phyloP scores from a whole-genome alignment of 2,797 vertebrate genomes.

The Rallus crepitans region DNA sequence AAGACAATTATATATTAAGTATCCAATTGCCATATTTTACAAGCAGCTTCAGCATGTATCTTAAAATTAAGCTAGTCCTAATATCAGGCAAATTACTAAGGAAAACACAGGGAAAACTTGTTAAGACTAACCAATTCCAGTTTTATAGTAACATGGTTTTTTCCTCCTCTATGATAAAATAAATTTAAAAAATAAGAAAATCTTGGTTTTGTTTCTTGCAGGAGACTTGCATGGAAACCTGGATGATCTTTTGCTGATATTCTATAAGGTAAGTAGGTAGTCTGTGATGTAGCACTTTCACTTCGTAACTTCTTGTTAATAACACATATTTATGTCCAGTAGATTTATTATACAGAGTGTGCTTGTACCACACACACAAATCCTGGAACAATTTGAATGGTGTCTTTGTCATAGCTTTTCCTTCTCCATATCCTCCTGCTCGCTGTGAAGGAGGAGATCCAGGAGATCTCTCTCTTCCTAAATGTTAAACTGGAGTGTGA shows the following conservation, averaged over 20 bases:
- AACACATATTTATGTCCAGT: neutral
- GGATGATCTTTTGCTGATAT: conserved; percentile 95
- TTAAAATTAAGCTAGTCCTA: neutral
- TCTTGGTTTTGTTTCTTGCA: conserved; percentile 63
- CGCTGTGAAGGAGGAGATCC: neutral
- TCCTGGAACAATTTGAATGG: neutral
- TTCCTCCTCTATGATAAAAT: neutral
- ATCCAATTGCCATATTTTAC: neutral
- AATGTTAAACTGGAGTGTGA: neutral
- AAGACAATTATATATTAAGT: neutral
- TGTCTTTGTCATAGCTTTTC: neutral
- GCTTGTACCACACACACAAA: neutral
- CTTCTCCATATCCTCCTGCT: neutral
- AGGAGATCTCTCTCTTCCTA: neutral
- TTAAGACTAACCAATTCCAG: neutral
- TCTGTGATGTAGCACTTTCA: neutral
- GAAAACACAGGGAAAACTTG: neutral
- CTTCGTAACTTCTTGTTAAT: neutral
- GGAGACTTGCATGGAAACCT: conserved; percentile 96
- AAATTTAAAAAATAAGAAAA: neutral
- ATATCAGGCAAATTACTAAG: neutral
- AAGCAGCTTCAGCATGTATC: neutral
- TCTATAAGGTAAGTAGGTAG: conserved; percentile 90
- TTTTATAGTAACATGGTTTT: neutral
- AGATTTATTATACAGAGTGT: neutral